A percentile compares a stretch with the other conserved stretches of the same genome.
Conservation (phyloP, 2,888 invertebrate species). For the Drosophila nr. medialis region DNA sequence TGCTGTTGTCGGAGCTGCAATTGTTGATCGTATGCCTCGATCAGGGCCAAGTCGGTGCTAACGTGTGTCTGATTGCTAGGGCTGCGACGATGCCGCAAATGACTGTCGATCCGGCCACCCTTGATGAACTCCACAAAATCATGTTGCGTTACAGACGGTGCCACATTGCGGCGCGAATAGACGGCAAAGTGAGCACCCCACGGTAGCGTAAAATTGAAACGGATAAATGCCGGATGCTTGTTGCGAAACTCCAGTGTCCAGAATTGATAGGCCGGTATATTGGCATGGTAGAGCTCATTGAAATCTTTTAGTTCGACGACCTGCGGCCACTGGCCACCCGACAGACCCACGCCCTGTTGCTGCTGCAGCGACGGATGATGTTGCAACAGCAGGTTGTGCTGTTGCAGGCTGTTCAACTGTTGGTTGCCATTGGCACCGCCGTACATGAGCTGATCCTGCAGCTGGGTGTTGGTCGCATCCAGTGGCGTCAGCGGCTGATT, state of each 20-base stretch:
- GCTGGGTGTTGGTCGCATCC: constrained; percentile 71
- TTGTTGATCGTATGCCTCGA: constrained; percentile 31
- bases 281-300: constrained; percentile 92
- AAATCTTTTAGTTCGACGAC: constrained; percentile 93
- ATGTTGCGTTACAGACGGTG: constrained; percentile 98
- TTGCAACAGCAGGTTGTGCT: constrained; percentile 72
- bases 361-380: constrained; percentile 78
- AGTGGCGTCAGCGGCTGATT: constrained; percentile 76
- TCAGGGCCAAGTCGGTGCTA: constrained; percentile 40
- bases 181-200: constrained; percentile 98
- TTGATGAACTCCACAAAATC: constrained; percentile 98
- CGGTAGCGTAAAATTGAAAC: constrained; percentile 94
- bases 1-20: constrained; percentile 30
- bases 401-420: constrained; percentile 40
- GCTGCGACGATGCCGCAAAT: constrained; percentile 87
- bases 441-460: constrained; percentile 72
- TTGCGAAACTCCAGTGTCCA: constrained; percentile 97
- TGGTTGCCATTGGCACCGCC: constrained; percentile 59
- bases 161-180: constrained; percentile 96
- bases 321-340: constrained; percentile 88
- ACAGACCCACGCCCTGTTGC: constrained; percentile 60
- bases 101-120: constrained; percentile 92
- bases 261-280: constrained; percentile 95
- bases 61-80: constrained; percentile 23
- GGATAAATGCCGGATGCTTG: constrained; percentile 94